These are phyloP conservation scores for Sesamia inferens DNA, from an alignment of 2,888 invertebrate species.

Conservation along the genomic window DNA sequence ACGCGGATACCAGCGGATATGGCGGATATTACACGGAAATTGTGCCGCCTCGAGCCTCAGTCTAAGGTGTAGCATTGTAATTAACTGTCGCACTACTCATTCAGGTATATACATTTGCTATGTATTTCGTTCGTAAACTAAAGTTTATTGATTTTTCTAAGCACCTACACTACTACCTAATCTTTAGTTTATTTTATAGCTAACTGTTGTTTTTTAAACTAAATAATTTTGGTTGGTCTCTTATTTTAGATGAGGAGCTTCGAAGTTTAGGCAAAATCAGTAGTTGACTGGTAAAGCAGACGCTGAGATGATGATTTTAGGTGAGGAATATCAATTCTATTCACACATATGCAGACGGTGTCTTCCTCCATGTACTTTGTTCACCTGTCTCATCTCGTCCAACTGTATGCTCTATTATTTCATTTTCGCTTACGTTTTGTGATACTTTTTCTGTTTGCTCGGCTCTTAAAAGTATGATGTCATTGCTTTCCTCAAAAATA, in stretches of 20 bases:
- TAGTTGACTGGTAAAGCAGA: too few relatives aligned
- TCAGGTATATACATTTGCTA: slow-evolving; percentile 2
- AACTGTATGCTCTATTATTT: neutral
- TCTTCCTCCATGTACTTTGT: too few relatives aligned
- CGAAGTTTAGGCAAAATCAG: too few relatives aligned
- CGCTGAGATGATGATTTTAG: too few relatives aligned
- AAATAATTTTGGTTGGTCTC: neutral
- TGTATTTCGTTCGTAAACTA: neutral
- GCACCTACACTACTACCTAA: neutral
- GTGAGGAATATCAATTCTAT: too few relatives aligned
- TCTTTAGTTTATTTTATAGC: neutral
- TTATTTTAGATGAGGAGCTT: too few relatives aligned
- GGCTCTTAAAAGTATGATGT: neutral
- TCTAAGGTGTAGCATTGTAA: slow-evolving; percentile 52
- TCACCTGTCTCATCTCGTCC: neutral
- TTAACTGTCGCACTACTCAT: slow-evolving; percentile 51
- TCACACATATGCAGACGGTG: too few relatives aligned
- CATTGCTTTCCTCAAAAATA: neutral
- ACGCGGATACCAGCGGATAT: slow-evolving; percentile 57
- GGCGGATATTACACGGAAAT: slow-evolving; percentile 70
- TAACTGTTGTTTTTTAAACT: neutral
- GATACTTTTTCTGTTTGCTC: neutral
- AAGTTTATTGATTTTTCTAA: slow-evolving; percentile 10
- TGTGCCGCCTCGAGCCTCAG: slow-evolving; percentile 55
- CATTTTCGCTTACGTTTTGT: neutral